Base-by-base conservation (phyloP, 2,797 vertebrate species). In the Onychomys torridus region DNA sequence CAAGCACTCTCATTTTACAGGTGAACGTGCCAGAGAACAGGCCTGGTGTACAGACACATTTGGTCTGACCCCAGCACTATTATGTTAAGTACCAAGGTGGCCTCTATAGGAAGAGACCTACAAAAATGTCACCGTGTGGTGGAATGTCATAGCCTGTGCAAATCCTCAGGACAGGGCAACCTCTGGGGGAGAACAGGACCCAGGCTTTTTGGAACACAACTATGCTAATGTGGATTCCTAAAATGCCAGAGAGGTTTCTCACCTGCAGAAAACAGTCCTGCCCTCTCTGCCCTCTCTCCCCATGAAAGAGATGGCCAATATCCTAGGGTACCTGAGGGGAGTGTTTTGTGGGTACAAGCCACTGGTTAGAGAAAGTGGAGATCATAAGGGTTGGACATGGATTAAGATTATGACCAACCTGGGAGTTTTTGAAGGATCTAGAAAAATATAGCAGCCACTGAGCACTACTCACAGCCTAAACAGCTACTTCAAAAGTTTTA, bases 211-310 rank as follows among this genome's bases (percentile, higher is more conserved):
- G 34, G 61, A 79, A 59, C n/a, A 69, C 9, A 78, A 5, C 8
- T 16, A 71, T 32, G 32, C 21, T n/a, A 29, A 78, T 32, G 46
- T 23, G 40, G 65, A 93, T 96, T 93, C 91, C 93, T 65, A 40
- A 93, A 89, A 97, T 94, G 49, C 93, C 76, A 2, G 81, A 79
- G 73, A 25, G 59, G 59, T 73, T 85, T 96, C 40, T 89, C 25
- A 81, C n/a, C 88, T 82, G 69, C 9, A 79, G 57, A 46, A 63
- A 94, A 40, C 25, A 29, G 2, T 1, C 34, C 67, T 55, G 34
- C 17, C 2, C 2, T 14, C 84, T 49, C 88, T 65, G 57, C 52
- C 9, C 0, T 21, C 19, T 6, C 6, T 4, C 6, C 27, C 29
- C 5, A 4, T 25, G 4, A 83, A 67, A 59, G 23, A 32, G 17